These are phyloP conservation scores for Chiroxiphia lanceolata DNA, from an alignment of 2,797 vertebrate genomes.

Conservation along the genomic window DNA sequence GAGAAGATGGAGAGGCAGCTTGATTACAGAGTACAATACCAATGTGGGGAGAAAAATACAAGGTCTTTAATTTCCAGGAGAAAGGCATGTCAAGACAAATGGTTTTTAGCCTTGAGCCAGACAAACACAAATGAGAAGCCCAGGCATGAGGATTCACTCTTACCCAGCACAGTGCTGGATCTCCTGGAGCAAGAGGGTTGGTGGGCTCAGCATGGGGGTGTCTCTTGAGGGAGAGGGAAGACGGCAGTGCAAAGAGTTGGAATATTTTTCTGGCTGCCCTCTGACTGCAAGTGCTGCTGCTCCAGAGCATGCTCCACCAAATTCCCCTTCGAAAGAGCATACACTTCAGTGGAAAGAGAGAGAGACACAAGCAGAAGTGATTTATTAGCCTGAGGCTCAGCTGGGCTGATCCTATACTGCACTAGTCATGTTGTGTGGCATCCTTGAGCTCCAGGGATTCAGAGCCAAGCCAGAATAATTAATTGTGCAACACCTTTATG, in stretches of 20 bases:
- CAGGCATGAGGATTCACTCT: not conserved
- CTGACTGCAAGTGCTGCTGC: not conserved
- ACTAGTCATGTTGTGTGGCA: constrained; percentile 30
- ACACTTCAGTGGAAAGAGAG: not conserved
- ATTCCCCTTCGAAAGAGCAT: not conserved
- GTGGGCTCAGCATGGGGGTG: accelerated
- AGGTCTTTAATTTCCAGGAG: constrained; percentile 14
- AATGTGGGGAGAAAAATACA: not conserved
- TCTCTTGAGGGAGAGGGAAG: not conserved
- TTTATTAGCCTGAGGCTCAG: constrained; percentile 59
- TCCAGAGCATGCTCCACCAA: not conserved
- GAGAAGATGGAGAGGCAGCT: not conserved
- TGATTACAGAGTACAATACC: constrained; percentile 20
- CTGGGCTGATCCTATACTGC: not conserved
- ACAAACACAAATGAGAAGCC: not conserved
- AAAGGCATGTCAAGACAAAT: not conserved
- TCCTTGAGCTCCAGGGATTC: constrained; percentile 10
- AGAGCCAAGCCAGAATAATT: constrained; percentile 23
- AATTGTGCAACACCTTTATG: constrained; percentile 50
- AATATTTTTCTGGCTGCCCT: not conserved
- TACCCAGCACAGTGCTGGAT: not conserved
- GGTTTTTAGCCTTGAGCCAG: not conserved
- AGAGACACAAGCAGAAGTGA: not conserved
- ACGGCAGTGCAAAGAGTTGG: not conserved
- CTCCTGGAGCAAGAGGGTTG: too few relatives aligned